These are phyloP conservation scores for Tortrix viridana DNA, from an alignment of 2,888 invertebrate species.

Conservation along the genomic window DNA sequence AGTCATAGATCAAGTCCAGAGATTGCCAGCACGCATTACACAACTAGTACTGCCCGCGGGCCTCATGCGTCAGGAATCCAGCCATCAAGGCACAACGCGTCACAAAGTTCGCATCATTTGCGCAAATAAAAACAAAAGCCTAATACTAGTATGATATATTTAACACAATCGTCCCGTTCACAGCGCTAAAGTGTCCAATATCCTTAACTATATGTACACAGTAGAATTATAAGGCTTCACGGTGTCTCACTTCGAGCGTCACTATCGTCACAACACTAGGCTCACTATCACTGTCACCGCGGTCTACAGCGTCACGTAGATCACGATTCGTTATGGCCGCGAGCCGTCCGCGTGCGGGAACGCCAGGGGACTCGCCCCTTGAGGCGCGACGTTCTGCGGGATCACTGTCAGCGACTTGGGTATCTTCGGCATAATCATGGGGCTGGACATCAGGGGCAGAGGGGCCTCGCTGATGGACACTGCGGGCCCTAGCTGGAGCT, in stretches of 20 bases:
- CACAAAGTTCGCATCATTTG: constrained; percentile 66
- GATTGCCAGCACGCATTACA: too few relatives aligned
- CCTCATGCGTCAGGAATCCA: too few relatives aligned
- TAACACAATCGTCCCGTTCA: constrained; percentile 65
- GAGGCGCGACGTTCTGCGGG: constrained; percentile 30
- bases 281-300: constrained; percentile 42
- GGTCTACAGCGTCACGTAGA: constrained; percentile 61
- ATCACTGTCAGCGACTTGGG: constrained; percentile 92
- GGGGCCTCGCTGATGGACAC: constrained; percentile 66
- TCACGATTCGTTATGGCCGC: constrained; percentile 73
- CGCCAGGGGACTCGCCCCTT: too few relatives aligned
- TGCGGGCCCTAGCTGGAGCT: constrained; percentile 64
- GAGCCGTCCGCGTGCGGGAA: constrained; percentile 45
- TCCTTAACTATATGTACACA: constrained; percentile 77
- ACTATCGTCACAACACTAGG: constrained; percentile 41
- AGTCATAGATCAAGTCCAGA: too few relatives aligned
- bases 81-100: not conserved
- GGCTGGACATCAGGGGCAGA: constrained; percentile 57
- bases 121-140: constrained; percentile 61
- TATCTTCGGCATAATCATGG: constrained; percentile 88
- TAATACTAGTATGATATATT: constrained; percentile 60
- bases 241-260: constrained; percentile 48
- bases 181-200: constrained; percentile 58
- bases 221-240: constrained; percentile 74
- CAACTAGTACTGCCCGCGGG: too few relatives aligned